phyloP scores from a whole-genome alignment of 30 jellyfish, hydroid and myxozoan genomes.

The Cassiopea andromeda region DNA sequence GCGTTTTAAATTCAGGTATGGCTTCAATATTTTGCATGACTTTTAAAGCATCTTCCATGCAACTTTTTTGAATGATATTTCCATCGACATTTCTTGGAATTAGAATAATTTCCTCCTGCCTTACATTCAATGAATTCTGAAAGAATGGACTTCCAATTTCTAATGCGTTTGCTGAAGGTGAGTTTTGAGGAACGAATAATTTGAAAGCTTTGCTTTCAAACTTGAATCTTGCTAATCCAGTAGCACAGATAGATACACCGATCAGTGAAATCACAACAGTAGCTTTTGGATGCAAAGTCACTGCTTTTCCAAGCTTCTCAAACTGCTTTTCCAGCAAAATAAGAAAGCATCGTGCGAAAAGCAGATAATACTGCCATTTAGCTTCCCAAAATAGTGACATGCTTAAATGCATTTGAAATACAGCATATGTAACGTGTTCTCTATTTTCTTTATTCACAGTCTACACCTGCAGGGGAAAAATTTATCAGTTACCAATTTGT shows the following conservation, averaged over 20 bases:
- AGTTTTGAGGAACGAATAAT: conserved; percentile 61
- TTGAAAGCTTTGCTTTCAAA: conserved; percentile 11
- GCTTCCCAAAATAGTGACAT: not conserved
- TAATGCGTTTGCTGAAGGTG: conserved; percentile 40
- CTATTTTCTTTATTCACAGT: no score
- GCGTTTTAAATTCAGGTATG: not conserved
- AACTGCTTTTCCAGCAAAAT: conserved; percentile 15
- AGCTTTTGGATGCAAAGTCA: conserved; percentile 37
- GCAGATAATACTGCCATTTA: not conserved
- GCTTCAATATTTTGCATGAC: conserved; percentile 1
- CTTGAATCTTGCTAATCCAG: conserved; percentile 22
- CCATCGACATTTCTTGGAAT: conserved; percentile 23
- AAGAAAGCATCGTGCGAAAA: not conserved
- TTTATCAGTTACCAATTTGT: no score
- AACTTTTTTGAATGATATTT: conserved; percentile 3
- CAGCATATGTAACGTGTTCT: no score
- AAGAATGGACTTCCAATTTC: conserved; percentile 45
- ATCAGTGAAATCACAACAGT: conserved; percentile 3
- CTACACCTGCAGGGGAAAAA: no score
- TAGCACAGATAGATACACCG: conserved; percentile 17
- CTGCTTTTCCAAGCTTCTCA: conserved; percentile 18
- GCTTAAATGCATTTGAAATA: no score
- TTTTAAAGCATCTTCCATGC: conserved; percentile 6
- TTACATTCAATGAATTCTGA: conserved; percentile 15
- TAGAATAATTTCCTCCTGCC: conserved; percentile 45